Conservation (phyloP, 2,888 invertebrate species). For the Oligia strigilis region DNA sequence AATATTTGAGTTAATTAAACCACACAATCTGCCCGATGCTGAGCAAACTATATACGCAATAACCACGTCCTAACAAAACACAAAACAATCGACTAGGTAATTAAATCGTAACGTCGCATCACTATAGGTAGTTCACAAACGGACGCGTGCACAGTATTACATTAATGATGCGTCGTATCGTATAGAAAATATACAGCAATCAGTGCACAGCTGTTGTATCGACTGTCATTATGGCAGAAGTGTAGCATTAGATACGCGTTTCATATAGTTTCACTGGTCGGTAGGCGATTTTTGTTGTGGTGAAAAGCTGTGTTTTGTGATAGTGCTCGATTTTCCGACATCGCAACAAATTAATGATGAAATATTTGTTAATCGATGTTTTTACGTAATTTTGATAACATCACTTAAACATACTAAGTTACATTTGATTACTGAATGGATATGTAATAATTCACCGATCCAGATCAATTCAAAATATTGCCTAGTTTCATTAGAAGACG, state of each 20-base stretch:
- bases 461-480: background rate
- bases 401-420: background rate
- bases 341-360: background rate
- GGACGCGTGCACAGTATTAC: slow-evolving; percentile 82
- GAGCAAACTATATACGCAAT: background rate
- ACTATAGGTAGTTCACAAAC: slow-evolving; percentile 40
- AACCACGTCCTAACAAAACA: background rate
- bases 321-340: slow-evolving; percentile 3
- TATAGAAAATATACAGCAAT: slow-evolving; percentile 85
- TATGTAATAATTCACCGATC: background rate
- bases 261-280: slow-evolving; percentile 64
- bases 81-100: slow-evolving; percentile 52
- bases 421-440: background rate
- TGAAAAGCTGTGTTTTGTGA: slow-evolving; percentile 26
- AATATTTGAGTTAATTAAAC: background rate
- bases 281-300: slow-evolving; percentile 34
- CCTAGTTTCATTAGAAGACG: background rate
- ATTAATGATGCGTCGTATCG: slow-evolving; percentile 77
- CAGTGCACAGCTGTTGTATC: slow-evolving; percentile 77
- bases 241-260: slow-evolving; percentile 62
- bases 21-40: background rate
- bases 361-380: too few species aligned
- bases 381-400: background rate
- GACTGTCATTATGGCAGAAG: slow-evolving; percentile 67
- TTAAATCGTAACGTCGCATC: slow-evolving; percentile 47